Percentiles rank a stretch among this genome's conserved stretches.
These are phyloP conservation scores for Enteromius thamalakanensis DNA, from an alignment of 2,797 vertebrate genomes.

Conservation along the genomic window DNA sequence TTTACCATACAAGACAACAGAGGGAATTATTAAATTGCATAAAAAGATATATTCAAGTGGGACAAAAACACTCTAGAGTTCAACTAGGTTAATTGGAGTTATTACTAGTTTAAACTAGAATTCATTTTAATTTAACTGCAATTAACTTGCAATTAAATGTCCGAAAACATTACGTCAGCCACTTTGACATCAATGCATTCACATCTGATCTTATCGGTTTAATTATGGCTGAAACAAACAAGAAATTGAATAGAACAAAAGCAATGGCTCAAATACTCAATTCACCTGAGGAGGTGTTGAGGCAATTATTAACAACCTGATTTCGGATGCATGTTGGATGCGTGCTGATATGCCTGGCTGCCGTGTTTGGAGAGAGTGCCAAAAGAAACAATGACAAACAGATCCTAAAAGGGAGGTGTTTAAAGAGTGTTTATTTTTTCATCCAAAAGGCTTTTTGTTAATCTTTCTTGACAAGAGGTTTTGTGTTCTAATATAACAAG, in stretches of 20 bases:
- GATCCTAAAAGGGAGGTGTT: conserved; percentile 6
- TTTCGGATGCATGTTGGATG: conserved; percentile 58
- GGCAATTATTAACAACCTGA: conserved; percentile 69
- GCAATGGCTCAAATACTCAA: conserved; percentile 66
- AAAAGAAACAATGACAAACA: conserved; percentile 29
- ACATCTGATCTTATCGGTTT: neutral
- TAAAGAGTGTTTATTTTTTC: conserved; percentile 29
- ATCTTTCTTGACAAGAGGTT: conserved; percentile 38
- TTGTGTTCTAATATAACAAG: conserved; percentile 32
- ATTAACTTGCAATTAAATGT: neutral
- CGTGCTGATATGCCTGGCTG: conserved; percentile 16
- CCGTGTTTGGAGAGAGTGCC: conserved; percentile 31
- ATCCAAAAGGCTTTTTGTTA: conserved; percentile 37
- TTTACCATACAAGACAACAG: neutral
- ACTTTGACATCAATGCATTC: neutral
- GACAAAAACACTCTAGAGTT: neutral
- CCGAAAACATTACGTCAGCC: neutral
- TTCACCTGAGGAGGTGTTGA: conserved; percentile 67
- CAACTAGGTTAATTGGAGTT: neutral
- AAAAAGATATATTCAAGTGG: neutral
- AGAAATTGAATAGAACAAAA: conserved; percentile 61
- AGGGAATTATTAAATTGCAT: neutral
- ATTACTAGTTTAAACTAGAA: neutral
- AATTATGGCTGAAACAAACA: conserved; percentile 64
- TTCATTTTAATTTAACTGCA: neutral